Evolutionary conservation across 2,888 invertebrate genomes (phyloP).

Genomic region (Sarcophaga rosellei): DNA sequence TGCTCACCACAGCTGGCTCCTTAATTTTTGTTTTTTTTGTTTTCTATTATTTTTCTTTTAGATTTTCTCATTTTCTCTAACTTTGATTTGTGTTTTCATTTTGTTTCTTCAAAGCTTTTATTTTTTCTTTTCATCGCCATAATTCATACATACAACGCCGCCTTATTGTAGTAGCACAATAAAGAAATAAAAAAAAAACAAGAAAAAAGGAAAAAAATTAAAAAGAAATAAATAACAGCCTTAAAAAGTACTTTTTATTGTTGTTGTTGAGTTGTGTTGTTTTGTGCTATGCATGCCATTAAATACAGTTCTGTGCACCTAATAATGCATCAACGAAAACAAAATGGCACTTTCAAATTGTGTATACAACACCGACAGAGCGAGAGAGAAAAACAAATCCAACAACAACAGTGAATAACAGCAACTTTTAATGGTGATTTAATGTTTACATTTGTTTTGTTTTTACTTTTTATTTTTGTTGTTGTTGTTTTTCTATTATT

Average conservation of each 20-base stretch:
- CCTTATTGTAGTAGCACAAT: not conserved
- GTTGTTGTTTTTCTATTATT: not conserved
- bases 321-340: slow-evolving; percentile 66
- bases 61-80: not conserved
- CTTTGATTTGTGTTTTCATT: not conserved
- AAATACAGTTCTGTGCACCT: slow-evolving; percentile 66
- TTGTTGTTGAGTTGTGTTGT: slow-evolving; percentile 41
- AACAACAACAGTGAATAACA: slow-evolving; percentile 4
- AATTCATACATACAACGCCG: not conserved
- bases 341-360: slow-evolving; percentile 67
- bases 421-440: not conserved
- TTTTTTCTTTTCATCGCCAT: slow-evolving; percentile 32
- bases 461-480: not conserved
- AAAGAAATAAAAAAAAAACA: not conserved
- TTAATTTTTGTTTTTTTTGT: slow-evolving; percentile 7
- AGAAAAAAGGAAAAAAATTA: not conserved
- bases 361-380: not conserved
- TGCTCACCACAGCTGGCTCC: not conserved
- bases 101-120: slow-evolving; percentile 11
- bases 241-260: slow-evolving; percentile 21
- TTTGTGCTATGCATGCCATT: slow-evolving; percentile 60
- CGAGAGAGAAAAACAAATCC: slow-evolving; percentile 5
- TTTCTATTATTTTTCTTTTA: slow-evolving; percentile 10
- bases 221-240: slow-evolving; percentile 8
- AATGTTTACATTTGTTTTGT: too few species aligned